Evolutionary conservation across 2,797 vertebrate genomes (phyloP), one percentile per base, ranked within the genome.

Genomic region (Gymnodraco acuticeps): DNA sequence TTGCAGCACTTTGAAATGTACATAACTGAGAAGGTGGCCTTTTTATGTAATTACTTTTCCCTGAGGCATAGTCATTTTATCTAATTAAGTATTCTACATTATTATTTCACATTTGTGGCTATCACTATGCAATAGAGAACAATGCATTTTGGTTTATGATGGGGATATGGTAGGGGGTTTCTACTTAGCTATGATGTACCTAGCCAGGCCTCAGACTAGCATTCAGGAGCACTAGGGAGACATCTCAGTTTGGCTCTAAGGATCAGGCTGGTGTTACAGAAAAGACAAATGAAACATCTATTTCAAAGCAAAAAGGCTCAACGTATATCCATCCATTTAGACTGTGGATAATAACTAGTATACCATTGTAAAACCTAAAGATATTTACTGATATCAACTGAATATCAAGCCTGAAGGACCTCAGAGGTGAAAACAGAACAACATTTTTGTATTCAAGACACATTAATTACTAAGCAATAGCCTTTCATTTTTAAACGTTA

Each of bases 231-330:
- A 9, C 33, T 27, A 27, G 27, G 8, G 33, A 38, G 33, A 38
- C 6, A 38, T 38, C 33, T 38, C 33, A 38, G 33, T 38, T 38
- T 38, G 33, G 33, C 33, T 9, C 33, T 38, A 38, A 38, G 33
- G 33, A 38, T 33, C 55, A 58, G 41, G 3, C 23, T 14, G 9
- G 19, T 45, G 15, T 64, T 60, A 52, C 38, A 27, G 12, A 4
- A 15, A 70, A 80, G 53, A 38, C n/a, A 31, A 70, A 70, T 46
- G 7, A 70, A 50, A 47, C 10, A n/a, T 11, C 2, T 19, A 51
- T 33, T 64, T 27, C 15, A 52, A 42, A 63, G 52, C 42, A 33
- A 41, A 73, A 72, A 50, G 54, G 27, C 51, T 46, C 64, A 73
- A 47, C 15, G 11, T 41, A 43, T 33, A 12, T 20, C 17, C 23